Evolutionary conservation across 30 jellyfish, hydroid and myxozoan genomes (phyloP), one percentile per base, ranked within the genome.

Genomic region (Hydra vulgaris): DNA sequence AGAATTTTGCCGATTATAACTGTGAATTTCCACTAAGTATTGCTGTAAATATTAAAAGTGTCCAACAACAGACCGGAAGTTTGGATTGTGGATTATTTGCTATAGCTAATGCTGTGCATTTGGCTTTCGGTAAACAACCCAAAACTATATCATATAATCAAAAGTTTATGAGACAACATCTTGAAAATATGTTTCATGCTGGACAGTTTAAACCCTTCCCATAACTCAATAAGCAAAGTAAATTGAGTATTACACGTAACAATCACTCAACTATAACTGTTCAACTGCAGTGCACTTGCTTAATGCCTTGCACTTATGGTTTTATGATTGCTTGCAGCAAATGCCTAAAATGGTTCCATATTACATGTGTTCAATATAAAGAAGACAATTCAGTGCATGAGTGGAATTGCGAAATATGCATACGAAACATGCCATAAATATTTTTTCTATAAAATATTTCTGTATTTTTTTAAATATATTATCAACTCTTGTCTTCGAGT

Each of bases 311-410:
- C 72, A 24, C 56, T 72, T 27, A 53, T 72, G 70, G 86, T 76
- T 77, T 54, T 66, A 79, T 79, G 86, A 81, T 79, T 79, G 86
- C 67, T n/a, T 79, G 86, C 67, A 25, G 66, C 78, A 79, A 79
- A 8, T 79, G 86, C 70, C 40, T 27, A 70, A 76, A 79, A 54
- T 79, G 86, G 86, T 80, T 66, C 53, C 87, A 80, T 66, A 68
- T 80, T 18, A 80, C 72, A 81, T 80, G 87, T 70, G 87, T 40
- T 12, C 61, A 40, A 40, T 40, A 40, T 40, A 40, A 40, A 40
- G 61, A 40, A 78, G 56, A 61, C 78, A 20, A 78, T 78, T 55
- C 85, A 40, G 61, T 40, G 12, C 61, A 40, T 5, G 61, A 40
- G 61, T 40, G 61, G 61, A 40, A 40, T 40, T 40, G 61, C 61